A percentile compares a stretch with the other conserved stretches of the same genome.
Evolutionary conservation across 1,140 invertebrate genomes (phyloP).

Genomic region (Meloidogyne floridensis): DNA sequence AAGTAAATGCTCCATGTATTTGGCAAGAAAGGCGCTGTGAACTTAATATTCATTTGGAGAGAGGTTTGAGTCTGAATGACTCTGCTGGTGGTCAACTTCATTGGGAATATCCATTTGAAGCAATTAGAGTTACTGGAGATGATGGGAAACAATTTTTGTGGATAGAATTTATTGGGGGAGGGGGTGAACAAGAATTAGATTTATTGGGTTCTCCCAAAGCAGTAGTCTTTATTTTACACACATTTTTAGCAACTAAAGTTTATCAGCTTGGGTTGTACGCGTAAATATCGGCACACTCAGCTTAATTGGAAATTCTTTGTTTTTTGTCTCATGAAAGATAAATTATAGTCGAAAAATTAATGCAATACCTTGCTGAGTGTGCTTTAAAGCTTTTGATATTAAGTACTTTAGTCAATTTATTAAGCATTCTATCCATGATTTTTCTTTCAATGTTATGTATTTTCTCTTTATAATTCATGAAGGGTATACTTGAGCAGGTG

Average conservation of each 20-base stretch:
- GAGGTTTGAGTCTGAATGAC: constrained; percentile 70
- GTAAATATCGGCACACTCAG: constrained; percentile 64
- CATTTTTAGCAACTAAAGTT: constrained; percentile 93
- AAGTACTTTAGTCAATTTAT: too few relatives aligned
- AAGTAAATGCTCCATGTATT: constrained; percentile 76
- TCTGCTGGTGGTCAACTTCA: constrained; percentile 71
- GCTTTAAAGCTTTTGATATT: too few relatives aligned
- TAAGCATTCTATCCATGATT: too few relatives aligned
- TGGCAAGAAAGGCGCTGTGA: constrained; percentile 82
- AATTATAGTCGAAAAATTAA: too few relatives aligned
- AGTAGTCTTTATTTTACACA: constrained; percentile 95
- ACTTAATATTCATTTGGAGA: constrained; percentile 82
- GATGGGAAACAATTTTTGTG: constrained; percentile 85
- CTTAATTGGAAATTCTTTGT: too few relatives aligned
- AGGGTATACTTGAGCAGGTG: too few relatives aligned
- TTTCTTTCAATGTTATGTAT: too few relatives aligned
- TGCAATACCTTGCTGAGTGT: too few relatives aligned
- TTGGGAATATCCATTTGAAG: constrained; percentile 90
- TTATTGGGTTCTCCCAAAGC: constrained; percentile 89
- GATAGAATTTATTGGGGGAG: constrained; percentile 89
- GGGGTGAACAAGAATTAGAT: constrained; percentile 89
- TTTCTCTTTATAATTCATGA: too few relatives aligned
- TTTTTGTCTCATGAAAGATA: too few relatives aligned
- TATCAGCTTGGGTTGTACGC: constrained; percentile 80
- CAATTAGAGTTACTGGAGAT: constrained; percentile 87